A percentile compares a stretch with the other conserved stretches of the same genome.
These are phyloP conservation scores for Ciconia boyciana DNA, from an alignment of 2,113 vertebrate genomes.

Conservation along the genomic window DNA sequence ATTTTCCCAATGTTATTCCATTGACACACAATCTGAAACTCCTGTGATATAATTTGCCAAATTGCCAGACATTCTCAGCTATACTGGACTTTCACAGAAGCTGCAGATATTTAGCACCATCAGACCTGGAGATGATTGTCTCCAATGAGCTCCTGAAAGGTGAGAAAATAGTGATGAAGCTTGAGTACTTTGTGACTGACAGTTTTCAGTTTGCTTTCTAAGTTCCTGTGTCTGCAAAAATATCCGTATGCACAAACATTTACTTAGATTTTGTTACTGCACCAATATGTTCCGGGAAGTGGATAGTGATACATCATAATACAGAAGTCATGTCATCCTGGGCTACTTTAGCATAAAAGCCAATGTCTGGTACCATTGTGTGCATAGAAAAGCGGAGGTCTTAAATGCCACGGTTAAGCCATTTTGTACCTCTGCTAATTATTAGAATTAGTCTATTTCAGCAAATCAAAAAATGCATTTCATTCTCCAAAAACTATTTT, in stretches of 20 bases:
- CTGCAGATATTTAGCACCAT: neutral
- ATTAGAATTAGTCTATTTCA: neutral
- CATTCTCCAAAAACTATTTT: neutral
- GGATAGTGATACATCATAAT: neutral
- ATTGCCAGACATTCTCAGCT: neutral
- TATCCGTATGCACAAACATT: neutral
- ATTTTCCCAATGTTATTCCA: neutral
- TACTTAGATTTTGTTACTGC: neutral
- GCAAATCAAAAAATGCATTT: neutral
- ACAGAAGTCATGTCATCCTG: neutral
- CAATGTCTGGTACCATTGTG: neutral
- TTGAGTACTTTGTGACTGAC: neutral
- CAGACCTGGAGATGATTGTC: neutral
- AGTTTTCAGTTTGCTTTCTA: neutral
- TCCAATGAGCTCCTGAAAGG: neutral
- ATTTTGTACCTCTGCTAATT: neutral
- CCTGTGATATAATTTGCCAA: neutral
- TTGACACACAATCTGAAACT: neutral
- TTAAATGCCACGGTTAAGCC: neutral
- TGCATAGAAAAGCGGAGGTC: neutral
- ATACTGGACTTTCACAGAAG: neutral
- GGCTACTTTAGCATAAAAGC: neutral
- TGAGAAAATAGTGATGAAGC: neutral
- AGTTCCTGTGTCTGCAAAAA: neutral
- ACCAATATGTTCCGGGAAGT: neutral